Base-by-base conservation (phyloP, 2,113 vertebrate genomes). In the Ctenodactylus gundi region DNA sequence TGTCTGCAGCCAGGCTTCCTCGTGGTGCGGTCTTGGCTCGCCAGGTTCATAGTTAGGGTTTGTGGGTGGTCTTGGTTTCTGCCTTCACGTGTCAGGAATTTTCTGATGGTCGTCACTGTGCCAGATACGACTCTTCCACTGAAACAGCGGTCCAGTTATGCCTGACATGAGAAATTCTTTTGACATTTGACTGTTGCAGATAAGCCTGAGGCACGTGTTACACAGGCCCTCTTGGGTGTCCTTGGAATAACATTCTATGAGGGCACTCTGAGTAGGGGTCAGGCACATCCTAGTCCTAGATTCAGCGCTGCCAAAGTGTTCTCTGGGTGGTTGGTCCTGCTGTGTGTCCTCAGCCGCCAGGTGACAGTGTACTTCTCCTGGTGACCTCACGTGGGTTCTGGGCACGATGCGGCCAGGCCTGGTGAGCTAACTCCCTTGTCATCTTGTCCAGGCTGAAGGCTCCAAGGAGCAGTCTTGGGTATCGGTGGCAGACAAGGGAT, bases 381-480 rank as follows among this genome's bases (percentile, higher is more conserved):
- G 25, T 18, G 46, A 76, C 64, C 65, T 64, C 2, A 0, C 0
- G 21, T 8, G 78, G 39, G 39, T 41, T 36, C 73, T 18, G 21
- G n/a, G 0, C 3, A 17, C 0, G 0, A 9, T 11, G 58, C 29
- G 44, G 75, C 82, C 0, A 0, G n/a, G 29, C n/a, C 3, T 1
- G 55, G 1, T 8, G 55, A 34, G n/a, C 12, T 7, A 2, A 36
- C 18, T 34, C 8, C 27, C 75, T 41, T 76, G 60, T 36, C 2
- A 14, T 36, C 31, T 31, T 21, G 25, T 36, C 13, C 20, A 15
- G 72, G 46, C 15, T 27, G 29, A 49, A n/a, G 27, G 27, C 60
- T 78, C 27, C 31, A 21, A 34, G 31, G 62, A 62, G 77, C n/a
- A 18, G 13, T 62, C 25, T 46, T 25, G 51, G 83, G 53, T 17